Evolutionary conservation across 2,113 vertebrate species (phyloP), one percentile per base, ranked within the genome.

Genomic region (Anolis sagrei): DNA sequence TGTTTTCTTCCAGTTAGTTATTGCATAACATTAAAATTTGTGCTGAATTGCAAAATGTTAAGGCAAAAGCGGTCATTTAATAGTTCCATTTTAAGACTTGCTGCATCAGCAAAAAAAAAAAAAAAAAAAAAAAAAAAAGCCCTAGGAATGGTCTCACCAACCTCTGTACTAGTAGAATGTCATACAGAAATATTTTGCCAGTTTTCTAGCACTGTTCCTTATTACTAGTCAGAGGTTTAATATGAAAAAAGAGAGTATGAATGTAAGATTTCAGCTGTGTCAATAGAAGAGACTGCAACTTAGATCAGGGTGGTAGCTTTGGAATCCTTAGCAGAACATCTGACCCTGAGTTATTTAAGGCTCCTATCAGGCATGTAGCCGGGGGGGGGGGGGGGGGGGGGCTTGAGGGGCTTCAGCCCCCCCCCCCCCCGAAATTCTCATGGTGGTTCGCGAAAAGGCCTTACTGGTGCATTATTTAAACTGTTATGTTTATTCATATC

Each of bases 1-100:
- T 72, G 34, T 64, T 81, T 93, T 89, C 34, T 94, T 69, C 36
- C 93, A 68, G 76, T 88, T 32, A 91, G 58, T 84, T 91, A 72
- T 91, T 86, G 66, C 34, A 84, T 39, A 91, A 76, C 44, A 44
- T 73, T 66, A 84, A 87, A 86, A 29, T 81, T 1, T 88, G 23
- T 88, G 72, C 19, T 90, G 94, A 90, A 73, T 5, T 34, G 90
- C 77, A 89, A 73, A 93, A 80, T 48, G 62, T 19, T 81, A 29
- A 78, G 81, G 69, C 85, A 27, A 88, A 87, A 76, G 29, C 1
- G 10, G 29, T n/a, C 0, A 1, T 84, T 86, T 88, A 58, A 87
- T 62, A 36, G 51, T 54, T 73, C 69, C 29, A 23, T 79, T 86
- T 62, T 64, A 86, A 73, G 14, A 32, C 51, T 79, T 73, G 54